phyloP scores from a whole-genome alignment of 2,797 vertebrate genomes.

The Parambassis ranga region DNA sequence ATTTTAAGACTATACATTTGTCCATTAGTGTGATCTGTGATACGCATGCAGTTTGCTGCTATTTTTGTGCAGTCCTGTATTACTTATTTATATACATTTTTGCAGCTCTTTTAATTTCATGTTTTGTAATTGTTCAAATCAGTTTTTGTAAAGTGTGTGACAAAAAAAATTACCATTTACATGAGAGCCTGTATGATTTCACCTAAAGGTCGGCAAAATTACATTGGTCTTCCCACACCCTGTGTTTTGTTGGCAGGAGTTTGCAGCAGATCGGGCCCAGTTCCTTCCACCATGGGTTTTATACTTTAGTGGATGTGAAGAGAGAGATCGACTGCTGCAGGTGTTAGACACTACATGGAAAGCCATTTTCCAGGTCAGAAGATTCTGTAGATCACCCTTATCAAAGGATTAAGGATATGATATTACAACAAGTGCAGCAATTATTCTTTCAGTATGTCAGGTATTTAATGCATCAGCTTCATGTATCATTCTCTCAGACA shows the following conservation, averaged over 20 bases:
- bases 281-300: conserved; percentile 92
- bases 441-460: background rate
- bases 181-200: too few relatives aligned
- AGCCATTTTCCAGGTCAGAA: conserved; percentile 86
- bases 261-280: conserved; percentile 84
- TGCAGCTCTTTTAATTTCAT: too few relatives aligned
- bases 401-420: background rate
- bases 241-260: conserved; percentile 81
- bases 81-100: too few relatives aligned
- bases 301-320: conserved; percentile 91
- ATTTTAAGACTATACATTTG: too few relatives aligned
- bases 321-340: conserved; percentile 88
- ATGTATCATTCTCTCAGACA: background rate
- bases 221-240: too few relatives aligned
- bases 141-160: too few relatives aligned
- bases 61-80: too few relatives aligned
- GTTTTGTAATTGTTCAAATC: too few relatives aligned
- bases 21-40: too few relatives aligned
- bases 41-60: too few relatives aligned
- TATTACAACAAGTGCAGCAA: background rate
- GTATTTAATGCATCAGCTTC: background rate
- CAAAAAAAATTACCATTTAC: too few relatives aligned
- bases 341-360: conserved; percentile 83
- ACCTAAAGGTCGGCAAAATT: too few relatives aligned
- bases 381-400: background rate